Evolutionary conservation across 2,888 invertebrate species (phyloP).

Genomic region (Anthoptus insignis): DNA sequence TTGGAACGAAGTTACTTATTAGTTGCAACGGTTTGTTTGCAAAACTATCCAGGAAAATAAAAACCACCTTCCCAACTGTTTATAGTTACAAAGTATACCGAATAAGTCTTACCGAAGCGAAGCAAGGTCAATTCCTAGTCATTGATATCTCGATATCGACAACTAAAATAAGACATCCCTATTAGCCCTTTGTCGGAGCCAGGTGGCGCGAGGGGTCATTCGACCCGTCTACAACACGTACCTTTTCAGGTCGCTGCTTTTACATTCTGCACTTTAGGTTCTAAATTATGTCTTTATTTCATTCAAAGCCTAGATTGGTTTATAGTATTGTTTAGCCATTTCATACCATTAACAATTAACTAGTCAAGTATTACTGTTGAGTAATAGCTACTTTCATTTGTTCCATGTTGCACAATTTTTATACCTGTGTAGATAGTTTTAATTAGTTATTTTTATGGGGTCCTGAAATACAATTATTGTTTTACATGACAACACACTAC

Average conservation of each 20-base stretch:
- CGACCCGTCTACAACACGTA: constrained; percentile 34
- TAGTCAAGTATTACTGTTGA: background rate
- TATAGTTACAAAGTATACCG: too few relatives aligned
- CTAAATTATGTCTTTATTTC: constrained; percentile 26
- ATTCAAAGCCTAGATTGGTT: constrained; percentile 23
- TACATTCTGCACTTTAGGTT: constrained; percentile 26
- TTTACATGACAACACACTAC: too few relatives aligned
- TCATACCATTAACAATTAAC: constrained; percentile 7
- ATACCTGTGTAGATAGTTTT: too few relatives aligned
- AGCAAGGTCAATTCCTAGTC: too few relatives aligned
- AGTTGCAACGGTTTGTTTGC: too few relatives aligned
- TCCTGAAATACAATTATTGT: too few relatives aligned
- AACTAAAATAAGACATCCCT: constrained; percentile 53
- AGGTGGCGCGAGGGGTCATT: constrained; percentile 70
- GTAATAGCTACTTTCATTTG: too few relatives aligned
- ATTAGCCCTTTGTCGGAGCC: constrained; percentile 67
- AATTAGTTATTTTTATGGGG: too few relatives aligned
- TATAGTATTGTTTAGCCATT: constrained; percentile 17
- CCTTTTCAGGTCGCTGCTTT: constrained; percentile 25
- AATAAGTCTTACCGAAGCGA: too few relatives aligned
- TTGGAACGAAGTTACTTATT: too few relatives aligned
- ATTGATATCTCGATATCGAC: constrained; percentile 38
- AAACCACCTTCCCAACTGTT: too few relatives aligned
- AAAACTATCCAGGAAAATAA: too few relatives aligned
- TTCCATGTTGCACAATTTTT: background rate